Conservation (phyloP, 2,888 invertebrate species). For the Ectemnius continuus region DNA sequence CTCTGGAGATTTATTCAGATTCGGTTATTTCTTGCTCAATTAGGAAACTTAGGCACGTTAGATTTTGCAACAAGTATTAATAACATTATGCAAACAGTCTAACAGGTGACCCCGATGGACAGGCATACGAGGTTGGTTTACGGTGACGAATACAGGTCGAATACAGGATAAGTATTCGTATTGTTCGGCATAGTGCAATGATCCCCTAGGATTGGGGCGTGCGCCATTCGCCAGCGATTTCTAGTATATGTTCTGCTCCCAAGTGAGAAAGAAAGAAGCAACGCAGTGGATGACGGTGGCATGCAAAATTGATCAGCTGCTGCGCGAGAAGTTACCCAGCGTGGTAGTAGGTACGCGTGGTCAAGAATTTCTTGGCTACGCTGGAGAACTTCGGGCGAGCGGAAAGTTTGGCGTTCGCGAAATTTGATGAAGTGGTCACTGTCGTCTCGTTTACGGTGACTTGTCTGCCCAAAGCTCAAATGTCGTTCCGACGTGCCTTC, state of each 20-base stretch:
- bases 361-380: conserved; percentile 26
- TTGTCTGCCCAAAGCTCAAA: conserved; percentile 32
- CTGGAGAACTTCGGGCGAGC: background rate
- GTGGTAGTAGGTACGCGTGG: conserved; percentile 1
- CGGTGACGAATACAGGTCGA: background rate
- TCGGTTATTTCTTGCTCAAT: no score
- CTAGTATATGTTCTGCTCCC: conserved; percentile 6
- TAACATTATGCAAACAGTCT: no score
- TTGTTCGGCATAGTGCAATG: background rate
- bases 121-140: background rate
- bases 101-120: no score
- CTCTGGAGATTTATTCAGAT: no score
- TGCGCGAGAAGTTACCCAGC: conserved; percentile 20
- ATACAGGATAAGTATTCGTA: background rate
- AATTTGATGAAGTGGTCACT: conserved; percentile 37
- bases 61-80: no score
- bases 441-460: conserved; percentile 52
- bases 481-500: conserved; percentile 40
- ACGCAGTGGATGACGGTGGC: conserved; percentile 26
- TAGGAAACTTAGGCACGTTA: no score
- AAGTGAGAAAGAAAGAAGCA: conserved; percentile 17
- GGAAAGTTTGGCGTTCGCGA: conserved; percentile 6
- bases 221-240: conserved; percentile 16
- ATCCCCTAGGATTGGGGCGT: background rate
- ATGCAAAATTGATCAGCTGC: conserved; percentile 47